phyloP scores from a whole-genome alignment of 2,797 vertebrate genomes.

The Nyctalus aviator region DNA sequence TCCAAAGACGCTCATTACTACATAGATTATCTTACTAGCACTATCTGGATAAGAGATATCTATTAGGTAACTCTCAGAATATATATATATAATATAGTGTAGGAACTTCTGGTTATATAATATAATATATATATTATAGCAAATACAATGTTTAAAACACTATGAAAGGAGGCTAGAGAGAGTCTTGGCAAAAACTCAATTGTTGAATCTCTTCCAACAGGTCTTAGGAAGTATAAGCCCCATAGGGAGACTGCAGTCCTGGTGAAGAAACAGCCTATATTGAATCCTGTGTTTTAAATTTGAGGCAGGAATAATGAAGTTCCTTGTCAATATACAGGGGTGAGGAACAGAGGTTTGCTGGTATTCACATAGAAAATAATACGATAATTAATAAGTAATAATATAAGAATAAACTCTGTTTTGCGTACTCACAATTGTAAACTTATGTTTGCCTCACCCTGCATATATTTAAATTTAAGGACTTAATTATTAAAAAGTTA shows the following conservation, averaged over 20 bases:
- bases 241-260: not conserved
- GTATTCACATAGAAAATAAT: not conserved
- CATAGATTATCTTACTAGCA: conserved; percentile 47
- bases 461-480: not conserved
- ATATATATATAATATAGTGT: too few species aligned
- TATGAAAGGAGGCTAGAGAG: not conserved
- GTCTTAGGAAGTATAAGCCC: not conserved
- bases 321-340: not conserved
- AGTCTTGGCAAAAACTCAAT: not conserved
- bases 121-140: too few species aligned
- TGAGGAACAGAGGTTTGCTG: not conserved
- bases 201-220: not conserved
- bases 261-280: not conserved
- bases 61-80: not conserved
- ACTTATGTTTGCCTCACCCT: not conserved
- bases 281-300: conserved; percentile 13
- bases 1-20: not conserved
- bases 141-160: not conserved
- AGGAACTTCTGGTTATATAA: too few species aligned
- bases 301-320: conserved; percentile 18
- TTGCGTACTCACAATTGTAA: not conserved
- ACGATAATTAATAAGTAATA: not conserved
- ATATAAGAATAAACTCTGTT: not conserved
- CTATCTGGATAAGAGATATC: not conserved
- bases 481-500: conserved; percentile 8